A percentile compares a stretch with the other conserved stretches of the same genome.
Conservation (phyloP, 2,888 invertebrate species). For the Bembecia ichneumoniformis region DNA sequence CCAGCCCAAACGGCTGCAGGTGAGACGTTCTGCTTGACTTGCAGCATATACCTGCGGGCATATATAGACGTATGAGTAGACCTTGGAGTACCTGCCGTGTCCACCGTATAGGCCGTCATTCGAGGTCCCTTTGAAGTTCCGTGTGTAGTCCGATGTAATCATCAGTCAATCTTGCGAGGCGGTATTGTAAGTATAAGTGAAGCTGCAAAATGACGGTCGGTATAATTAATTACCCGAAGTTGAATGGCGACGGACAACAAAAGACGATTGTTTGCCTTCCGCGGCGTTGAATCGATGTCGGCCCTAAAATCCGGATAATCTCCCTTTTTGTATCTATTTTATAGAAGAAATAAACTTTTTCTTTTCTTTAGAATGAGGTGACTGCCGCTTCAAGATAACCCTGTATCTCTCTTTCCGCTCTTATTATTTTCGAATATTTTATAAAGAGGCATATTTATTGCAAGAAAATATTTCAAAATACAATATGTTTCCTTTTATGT, state of each 20-base stretch:
- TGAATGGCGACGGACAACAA: constrained; percentile 59
- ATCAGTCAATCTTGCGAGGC: constrained; percentile 30
- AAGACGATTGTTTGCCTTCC: constrained; percentile 65
- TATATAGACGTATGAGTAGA: no score
- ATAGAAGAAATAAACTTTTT: constrained; percentile 62
- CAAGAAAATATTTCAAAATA: no score
- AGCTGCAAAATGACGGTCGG: constrained; percentile 54
- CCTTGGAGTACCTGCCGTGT: no score
- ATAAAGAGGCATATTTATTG: background rate
- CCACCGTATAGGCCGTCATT: background rate
- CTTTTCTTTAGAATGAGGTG: constrained; percentile 46
- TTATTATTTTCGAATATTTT: background rate
- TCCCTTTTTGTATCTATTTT: constrained; percentile 57
- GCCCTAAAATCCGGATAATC: constrained; percentile 62
- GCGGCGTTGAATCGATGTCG: constrained; percentile 55
- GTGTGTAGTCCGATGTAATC: constrained; percentile 1
- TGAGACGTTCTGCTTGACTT: no score
- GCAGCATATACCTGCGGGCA: no score
- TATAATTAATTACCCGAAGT: constrained; percentile 63
- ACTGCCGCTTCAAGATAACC: constrained; percentile 16
- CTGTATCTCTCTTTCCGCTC: constrained; percentile 19
- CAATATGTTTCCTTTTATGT: no score
- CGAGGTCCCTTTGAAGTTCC: background rate
- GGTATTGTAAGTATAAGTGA: constrained; percentile 38
- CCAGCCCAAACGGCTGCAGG: no score